Evolutionary conservation across 2,113 vertebrate species (phyloP).

Genomic region (Puma concolor): DNA sequence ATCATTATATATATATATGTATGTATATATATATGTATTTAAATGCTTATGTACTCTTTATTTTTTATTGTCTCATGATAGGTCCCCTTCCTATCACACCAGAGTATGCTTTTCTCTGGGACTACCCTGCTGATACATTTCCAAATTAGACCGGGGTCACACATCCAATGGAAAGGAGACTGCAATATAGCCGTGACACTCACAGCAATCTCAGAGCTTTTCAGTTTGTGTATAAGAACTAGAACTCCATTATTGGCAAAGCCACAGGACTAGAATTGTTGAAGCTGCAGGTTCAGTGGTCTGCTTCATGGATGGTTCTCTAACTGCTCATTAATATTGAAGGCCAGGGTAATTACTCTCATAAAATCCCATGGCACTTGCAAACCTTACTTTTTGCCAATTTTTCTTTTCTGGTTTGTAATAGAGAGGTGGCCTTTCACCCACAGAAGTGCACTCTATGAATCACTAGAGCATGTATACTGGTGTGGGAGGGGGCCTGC

Average conservation of each 20-base stretch:
- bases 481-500: background rate
- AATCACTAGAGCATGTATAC: background rate
- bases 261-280: background rate
- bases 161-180: background rate
- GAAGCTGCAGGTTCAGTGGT: background rate
- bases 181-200: rapidly evolving
- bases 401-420: conserved; percentile 16
- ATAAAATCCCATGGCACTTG: background rate
- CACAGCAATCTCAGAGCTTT: background rate
- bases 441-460: background rate
- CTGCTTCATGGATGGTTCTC: background rate
- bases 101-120: background rate
- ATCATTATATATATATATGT: no score
- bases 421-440: background rate
- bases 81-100: background rate
- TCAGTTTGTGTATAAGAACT: background rate
- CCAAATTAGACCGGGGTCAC: background rate
- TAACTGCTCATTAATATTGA: conserved; percentile 25
- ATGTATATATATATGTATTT: background rate
- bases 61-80: background rate
- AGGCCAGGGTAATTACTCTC: conserved; percentile 2
- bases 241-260: background rate
- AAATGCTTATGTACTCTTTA: background rate
- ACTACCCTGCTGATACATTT: background rate
- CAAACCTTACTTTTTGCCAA: background rate